A percentile compares a stretch with the other conserved stretches of the same genome.
These are phyloP conservation scores for Dicerorhinus sumatrensis DNA, from an alignment of 2,113 vertebrate genomes.

Conservation along the genomic window DNA sequence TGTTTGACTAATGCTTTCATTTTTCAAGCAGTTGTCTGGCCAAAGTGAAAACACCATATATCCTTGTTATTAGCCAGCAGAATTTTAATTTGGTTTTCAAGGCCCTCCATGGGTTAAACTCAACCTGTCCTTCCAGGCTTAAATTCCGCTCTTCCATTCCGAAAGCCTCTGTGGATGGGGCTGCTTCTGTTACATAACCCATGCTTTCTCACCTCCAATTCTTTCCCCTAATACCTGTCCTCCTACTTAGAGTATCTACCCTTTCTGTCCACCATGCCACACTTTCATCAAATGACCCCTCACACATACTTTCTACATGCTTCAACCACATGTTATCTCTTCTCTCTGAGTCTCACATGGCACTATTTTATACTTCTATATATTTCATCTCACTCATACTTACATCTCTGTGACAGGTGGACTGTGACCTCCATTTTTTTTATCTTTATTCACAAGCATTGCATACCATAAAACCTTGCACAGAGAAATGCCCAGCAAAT, in stretches of 20 bases:
- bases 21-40: not conserved
- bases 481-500: not conserved
- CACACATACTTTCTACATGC: not conserved
- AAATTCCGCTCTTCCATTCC: not conserved
- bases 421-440: not conserved
- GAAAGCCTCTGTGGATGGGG: not conserved
- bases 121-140: not conserved
- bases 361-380: not conserved
- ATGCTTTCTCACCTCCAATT: not conserved
- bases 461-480: not conserved
- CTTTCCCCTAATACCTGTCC: not conserved
- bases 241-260: not conserved
- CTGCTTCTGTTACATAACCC: not conserved
- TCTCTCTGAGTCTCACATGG: not conserved
- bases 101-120: not conserved
- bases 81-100: slow-evolving; percentile 26
- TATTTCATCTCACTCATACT: not conserved
- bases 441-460: not conserved
- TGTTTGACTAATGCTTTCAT: not conserved
- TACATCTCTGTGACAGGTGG: not conserved
- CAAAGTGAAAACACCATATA: not conserved
- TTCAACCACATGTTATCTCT: not conserved
- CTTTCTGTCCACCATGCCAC: not conserved
- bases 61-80: not conserved
- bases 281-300: not conserved